Evolutionary conservation across 2,888 invertebrate species (phyloP), one percentile per base, ranked within the genome.

Genomic region (Drosophila silvestris): DNA sequence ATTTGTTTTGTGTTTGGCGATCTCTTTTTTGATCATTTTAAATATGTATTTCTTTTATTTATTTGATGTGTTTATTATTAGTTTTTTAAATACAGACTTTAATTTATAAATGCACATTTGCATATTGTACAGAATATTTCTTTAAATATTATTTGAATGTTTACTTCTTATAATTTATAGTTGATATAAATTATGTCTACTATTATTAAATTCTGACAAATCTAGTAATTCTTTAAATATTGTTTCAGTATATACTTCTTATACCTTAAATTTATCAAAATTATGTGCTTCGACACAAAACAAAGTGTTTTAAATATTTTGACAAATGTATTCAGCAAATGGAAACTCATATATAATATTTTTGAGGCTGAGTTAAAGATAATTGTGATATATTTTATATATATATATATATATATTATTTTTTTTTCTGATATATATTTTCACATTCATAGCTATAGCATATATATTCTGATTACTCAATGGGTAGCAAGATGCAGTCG

Each of bases 391-490:
- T 41, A 57, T 41, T 28, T 28, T 6, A 26, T 26, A 9, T n/a
- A 35, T 10, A 35, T 41, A 52, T 26, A 14, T 19, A 35, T 5
- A 14, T 14, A 35, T 16, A 22, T 39, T 22, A 22, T 22, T 1
- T 26, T 26, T 26, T 26, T 26, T 26, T 14, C n/a, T 26, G 2
- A 3, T 32, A 35, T 37, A 22, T 32, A 16, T 44, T 44, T 19
- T 26, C 12, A 22, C 6, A 33, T 60, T 69, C 19, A 37, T 22
- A 22, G 28, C 16, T 35, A 71, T 41, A 12, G 19, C 22, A 33
- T 63, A 30, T 44, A 44, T 44, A 62, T 44, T 39, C 4, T 50
- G 74, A 68, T 83, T 85, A 77, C 56, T 70, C 53, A 73, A 82
- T 72, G 53, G 35, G 50, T 64, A 26, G 57, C 53, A 41, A 52